Evolutionary conservation across 2,888 invertebrate species (phyloP).

Genomic region (Linnaemya tessellans): DNA sequence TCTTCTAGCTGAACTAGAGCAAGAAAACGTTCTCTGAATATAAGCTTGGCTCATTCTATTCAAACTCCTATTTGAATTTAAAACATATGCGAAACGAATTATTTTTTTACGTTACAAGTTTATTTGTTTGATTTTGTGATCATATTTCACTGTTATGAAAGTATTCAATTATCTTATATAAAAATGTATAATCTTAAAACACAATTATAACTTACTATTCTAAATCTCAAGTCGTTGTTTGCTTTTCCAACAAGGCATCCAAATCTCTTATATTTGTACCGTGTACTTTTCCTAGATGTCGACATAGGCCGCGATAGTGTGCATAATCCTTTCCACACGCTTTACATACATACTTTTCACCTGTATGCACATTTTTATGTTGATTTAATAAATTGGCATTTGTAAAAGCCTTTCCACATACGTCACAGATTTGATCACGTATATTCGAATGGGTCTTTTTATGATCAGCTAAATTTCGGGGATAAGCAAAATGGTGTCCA

Average conservation of each 20-base stretch:
- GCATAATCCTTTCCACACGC: slow-evolving; percentile 71
- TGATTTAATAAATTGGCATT: slow-evolving; percentile 69
- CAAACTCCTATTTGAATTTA: too few species aligned
- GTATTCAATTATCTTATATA: too few species aligned
- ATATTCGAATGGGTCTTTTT: slow-evolving; percentile 71
- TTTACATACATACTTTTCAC: slow-evolving; percentile 67
- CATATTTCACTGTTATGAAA: too few species aligned
- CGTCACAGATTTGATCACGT: slow-evolving; percentile 71
- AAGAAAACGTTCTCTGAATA: too few species aligned
- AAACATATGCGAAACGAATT: too few species aligned
- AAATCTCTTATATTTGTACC: slow-evolving; percentile 57
- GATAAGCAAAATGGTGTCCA: slow-evolving; percentile 64
- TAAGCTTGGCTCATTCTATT: too few species aligned
- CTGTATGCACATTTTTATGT: slow-evolving; percentile 69
- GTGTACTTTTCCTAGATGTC: slow-evolving; percentile 64
- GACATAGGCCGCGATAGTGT: slow-evolving; percentile 65
- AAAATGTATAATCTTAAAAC: not conserved
- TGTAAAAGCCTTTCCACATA: slow-evolving; percentile 72
- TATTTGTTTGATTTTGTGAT: too few species aligned
- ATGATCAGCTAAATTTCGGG: slow-evolving; percentile 65
- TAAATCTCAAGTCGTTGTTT: not conserved
- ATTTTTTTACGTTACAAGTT: too few species aligned
- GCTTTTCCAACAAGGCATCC: slow-evolving; percentile 49
- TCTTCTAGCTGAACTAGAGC: too few species aligned
- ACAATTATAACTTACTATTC: not conserved